Base-by-base conservation (phyloP, 2,888 invertebrate species). In the Hipparchia semele region DNA sequence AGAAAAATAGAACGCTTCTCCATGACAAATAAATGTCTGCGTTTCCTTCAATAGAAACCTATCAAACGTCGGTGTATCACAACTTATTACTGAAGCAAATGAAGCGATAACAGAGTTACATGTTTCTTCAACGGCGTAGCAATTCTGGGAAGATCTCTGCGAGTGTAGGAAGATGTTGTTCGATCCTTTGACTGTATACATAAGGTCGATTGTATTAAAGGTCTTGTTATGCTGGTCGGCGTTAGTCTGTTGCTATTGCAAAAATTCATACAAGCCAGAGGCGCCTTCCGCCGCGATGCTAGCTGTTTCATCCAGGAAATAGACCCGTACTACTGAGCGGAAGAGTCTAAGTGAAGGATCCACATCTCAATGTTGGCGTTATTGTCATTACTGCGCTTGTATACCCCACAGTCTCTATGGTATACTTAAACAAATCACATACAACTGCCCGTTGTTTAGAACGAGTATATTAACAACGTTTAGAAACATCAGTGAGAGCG, bases 61-160 rank as follows among this genome's bases (percentile, higher is more conserved):
- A 86, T 87, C 86, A 85, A 84, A 84, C 83, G 81, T 81, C 80
- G 79, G 75, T 79, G 82, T 84, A 88, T 87, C 86, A 84, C 85
- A 84, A 86, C 83, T 87, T 90, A 88, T 90, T 88, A 88, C 83
- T 78, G 82, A 79, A 82, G 80, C 86, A 88, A 90, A 90, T 89
- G 88, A 89, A 86, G 83, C 84, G 86, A 86, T 87, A 85, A 84
- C 82, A 84, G 81, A 83, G 82, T 84, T 85, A 83, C 81, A 82
- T 81, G 82, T 83, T 82, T 83, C 82, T 84, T 81, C 80, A 79
- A 78, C 72, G 73, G 72, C 70, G 73, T 73, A 79, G 62, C 86
- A 81, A 83, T 73, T 81, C 73, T 82, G 79, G 69, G 59, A 69
- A 76, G 89, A 87, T 71, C 89, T 80, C 69, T 78, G 68, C 70